These are phyloP conservation scores for Macrobrachium rosenbergii DNA, from an alignment of 1,140 invertebrate species.

Conservation along the genomic window DNA sequence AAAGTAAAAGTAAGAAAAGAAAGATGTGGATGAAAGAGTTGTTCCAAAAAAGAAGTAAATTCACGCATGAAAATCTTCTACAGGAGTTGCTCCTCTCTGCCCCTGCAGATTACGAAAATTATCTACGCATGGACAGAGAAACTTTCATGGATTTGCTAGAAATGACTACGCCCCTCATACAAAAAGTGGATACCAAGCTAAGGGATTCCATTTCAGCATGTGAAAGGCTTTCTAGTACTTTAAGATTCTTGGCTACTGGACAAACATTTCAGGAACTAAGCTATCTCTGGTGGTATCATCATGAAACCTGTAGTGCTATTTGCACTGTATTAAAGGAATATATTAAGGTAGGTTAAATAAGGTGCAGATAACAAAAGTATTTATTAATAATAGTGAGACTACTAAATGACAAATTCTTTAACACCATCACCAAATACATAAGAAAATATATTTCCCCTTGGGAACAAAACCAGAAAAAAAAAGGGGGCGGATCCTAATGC, in stretches of 20 bases:
- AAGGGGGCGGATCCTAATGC: not conserved
- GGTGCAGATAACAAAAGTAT: not conserved
- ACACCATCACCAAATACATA: no score
- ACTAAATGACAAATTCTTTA: not conserved
- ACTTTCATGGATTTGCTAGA: not conserved
- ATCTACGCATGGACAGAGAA: not conserved
- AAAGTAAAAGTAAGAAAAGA: not conserved
- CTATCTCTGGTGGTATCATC: not conserved
- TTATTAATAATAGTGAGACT: not conserved
- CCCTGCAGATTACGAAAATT: conserved; percentile 9
- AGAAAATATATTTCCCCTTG: no score
- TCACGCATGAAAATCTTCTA: not conserved
- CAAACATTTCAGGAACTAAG: not conserved
- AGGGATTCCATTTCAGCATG: not conserved
- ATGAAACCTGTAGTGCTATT: conserved; percentile 21
- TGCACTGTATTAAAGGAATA: not conserved
- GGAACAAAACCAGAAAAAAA: not conserved
- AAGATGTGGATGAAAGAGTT: conserved; percentile 23
- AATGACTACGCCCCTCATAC: not conserved
- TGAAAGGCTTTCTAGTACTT: conserved; percentile 18
- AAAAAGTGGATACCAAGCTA: not conserved
- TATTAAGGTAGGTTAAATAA: conserved; percentile 15
- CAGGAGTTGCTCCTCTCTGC: not conserved
- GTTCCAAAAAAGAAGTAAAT: conserved; percentile 2
- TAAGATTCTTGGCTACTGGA: not conserved